Percentiles rank a stretch among this genome's conserved stretches.
These are phyloP conservation scores for Phrynocephalus versicolor DNA, from an alignment of 2,113 vertebrate genomes.

Conservation along the genomic window DNA sequence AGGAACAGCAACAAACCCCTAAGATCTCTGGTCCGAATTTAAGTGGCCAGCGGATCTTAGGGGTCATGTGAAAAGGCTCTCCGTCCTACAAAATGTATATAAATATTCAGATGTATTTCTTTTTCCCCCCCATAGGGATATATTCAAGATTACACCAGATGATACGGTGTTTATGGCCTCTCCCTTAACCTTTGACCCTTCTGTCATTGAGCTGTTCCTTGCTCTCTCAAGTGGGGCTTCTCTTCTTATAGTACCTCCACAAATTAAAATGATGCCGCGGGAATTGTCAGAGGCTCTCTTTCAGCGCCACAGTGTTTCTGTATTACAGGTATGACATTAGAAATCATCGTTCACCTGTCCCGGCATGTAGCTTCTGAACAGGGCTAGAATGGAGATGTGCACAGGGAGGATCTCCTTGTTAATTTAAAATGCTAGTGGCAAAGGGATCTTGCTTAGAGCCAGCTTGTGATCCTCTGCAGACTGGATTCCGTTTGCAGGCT, in stretches of 20 bases:
- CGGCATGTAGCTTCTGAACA: not conserved
- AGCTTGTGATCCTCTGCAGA: not conserved
- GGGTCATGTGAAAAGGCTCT: too few species aligned
- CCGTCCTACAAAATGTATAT: too few species aligned
- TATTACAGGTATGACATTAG: conserved; percentile 84
- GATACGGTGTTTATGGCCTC: conserved; percentile 92
- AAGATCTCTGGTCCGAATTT: too few species aligned
- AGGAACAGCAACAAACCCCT: too few species aligned
- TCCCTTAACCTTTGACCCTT: conserved; percentile 95
- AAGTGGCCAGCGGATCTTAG: too few species aligned
- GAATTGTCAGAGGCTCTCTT: conserved; percentile 83
- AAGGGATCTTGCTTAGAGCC: not conserved
- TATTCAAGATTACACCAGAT: conserved; percentile 83
- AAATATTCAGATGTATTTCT: not conserved
- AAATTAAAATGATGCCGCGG: conserved; percentile 83
- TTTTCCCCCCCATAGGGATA: conserved; percentile 74
- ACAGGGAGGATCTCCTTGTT: not conserved
- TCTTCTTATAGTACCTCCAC: conserved; percentile 86
- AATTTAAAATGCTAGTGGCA: not conserved
- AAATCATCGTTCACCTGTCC: conserved; percentile 11
- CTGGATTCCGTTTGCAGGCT: not conserved
- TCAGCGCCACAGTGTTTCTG: conserved; percentile 79
- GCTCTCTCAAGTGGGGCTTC: conserved; percentile 87
- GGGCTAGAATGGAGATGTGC: fast-evolving
- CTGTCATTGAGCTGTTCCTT: conserved; percentile 91